These are phyloP conservation scores for Hoplodrina ambigua DNA, from an alignment of 2,888 invertebrate species.

Conservation along the genomic window DNA sequence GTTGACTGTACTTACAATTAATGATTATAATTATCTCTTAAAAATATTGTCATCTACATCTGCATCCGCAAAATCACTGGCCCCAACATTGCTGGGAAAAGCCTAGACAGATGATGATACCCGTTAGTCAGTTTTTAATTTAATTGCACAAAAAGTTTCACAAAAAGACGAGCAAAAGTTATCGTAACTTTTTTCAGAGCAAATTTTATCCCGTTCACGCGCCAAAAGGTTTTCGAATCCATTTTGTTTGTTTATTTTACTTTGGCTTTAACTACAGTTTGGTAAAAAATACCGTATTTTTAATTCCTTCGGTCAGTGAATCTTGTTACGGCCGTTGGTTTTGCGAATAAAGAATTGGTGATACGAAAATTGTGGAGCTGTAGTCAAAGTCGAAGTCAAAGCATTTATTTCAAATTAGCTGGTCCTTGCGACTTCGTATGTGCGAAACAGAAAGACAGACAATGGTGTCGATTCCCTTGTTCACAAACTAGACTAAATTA, in stretches of 20 bases:
- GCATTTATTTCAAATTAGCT: too few species aligned
- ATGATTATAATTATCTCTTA: too few species aligned
- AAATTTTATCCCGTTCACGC: conserved; percentile 2
- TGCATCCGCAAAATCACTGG: too few species aligned
- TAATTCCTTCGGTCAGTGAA: background rate
- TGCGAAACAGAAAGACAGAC: too few species aligned
- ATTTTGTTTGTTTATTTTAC: conserved; percentile 11
- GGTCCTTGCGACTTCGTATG: too few species aligned
- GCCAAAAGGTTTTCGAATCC: conserved; percentile 6
- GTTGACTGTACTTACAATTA: too few species aligned
- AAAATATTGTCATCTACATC: too few species aligned
- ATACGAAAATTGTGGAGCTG: background rate
- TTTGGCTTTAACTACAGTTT: background rate
- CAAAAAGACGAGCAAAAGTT: background rate
- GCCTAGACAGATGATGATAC: too few species aligned
- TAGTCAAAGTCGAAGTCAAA: too few species aligned
- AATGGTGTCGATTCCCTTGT: too few species aligned
- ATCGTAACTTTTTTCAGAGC: background rate
- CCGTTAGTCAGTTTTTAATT: background rate
- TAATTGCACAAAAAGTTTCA: background rate
- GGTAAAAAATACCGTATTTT: background rate
- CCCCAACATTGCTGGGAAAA: too few species aligned
- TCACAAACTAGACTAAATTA: too few species aligned
- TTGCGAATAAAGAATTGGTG: background rate
- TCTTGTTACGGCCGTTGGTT: background rate